Evolutionary conservation across 2,797 vertebrate genomes (phyloP), one percentile per base, ranked within the genome.

Genomic region (Kryptolebias ocellatus): DNA sequence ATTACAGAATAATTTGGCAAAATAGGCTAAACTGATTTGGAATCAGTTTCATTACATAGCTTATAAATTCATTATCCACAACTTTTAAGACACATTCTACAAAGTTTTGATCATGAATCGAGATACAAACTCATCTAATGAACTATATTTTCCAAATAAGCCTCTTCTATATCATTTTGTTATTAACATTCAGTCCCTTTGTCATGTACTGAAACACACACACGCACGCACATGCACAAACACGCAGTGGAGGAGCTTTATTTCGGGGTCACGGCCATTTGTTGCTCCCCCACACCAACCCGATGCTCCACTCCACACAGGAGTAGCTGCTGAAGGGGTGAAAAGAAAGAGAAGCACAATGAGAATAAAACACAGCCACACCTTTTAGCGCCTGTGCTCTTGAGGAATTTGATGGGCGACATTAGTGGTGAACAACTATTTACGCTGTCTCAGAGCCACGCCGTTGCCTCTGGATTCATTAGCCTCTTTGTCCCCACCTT

Each of bases 401-500:
- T 95, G 95, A 95, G 95, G 95, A 98, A 97, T 98, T 97, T 96
- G 94, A 94, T 87, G 92, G 93, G 94, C 92, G 94, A 98, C 96
- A 97, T 97, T 96, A 94, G 96, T 90, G 80, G 95, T 96, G 86
- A 88, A 86, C 84, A 88, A 89, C 87, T 91, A 88, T 92, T 91
- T 91, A 88, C 79, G 86, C 87, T 95, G 95, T 95, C 95, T 96
- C 94, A 94, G 94, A 95, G 94, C 94, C 91, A 93, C 94, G 94
- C 95, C 95, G 94, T 93, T 96, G 96, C 96, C 95, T 95, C 96
- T 97, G 95, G 96, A 98, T 97, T 99, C 96, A 98, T 98, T 97
- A 96, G 96, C 95, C 95, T 96, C 94, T 95, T 74, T 94, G 76
- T 79, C 83, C 93, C 92, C 92, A 92, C 91, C 92, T 71, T 50